Evolutionary conservation across 2,888 invertebrate genomes (phyloP).

Genomic region (Mythimna loreyi): DNA sequence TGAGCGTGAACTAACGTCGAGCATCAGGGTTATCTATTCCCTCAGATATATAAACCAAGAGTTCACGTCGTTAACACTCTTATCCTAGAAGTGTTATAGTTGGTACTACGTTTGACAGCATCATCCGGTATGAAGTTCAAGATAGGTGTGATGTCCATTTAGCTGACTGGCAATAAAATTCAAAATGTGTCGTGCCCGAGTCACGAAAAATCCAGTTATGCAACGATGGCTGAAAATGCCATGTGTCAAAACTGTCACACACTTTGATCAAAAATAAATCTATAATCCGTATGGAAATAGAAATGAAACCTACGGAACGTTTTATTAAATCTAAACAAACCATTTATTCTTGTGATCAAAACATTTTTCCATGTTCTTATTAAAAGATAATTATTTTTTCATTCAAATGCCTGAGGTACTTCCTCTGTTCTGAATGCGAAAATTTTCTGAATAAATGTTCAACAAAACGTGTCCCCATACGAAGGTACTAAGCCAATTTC

Average conservation of each 20-base stretch:
- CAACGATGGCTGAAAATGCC: background rate
- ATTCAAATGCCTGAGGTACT: background rate
- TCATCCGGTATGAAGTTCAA: conserved; percentile 6
- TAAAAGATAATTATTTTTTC: background rate
- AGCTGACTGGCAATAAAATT: background rate
- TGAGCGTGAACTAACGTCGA: conserved; percentile 43
- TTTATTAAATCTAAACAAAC: background rate
- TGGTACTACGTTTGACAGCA: background rate
- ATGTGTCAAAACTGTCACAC: background rate
- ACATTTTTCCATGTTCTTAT: background rate
- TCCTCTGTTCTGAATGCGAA: background rate
- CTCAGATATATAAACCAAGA: conserved; percentile 22
- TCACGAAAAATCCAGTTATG: background rate
- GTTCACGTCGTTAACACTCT: conserved; percentile 28
- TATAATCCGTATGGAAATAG: background rate
- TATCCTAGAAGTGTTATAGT: conserved; percentile 8
- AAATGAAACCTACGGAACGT: background rate
- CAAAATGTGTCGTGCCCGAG: conserved; percentile 4
- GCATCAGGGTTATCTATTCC: conserved; percentile 40
- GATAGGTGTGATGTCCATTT: background rate
- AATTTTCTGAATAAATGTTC: conserved; percentile 31
- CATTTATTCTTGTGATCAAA: conserved; percentile 8
- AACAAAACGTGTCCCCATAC: conserved; percentile 22
- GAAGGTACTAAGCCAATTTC: conserved; percentile 27
- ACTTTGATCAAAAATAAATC: conserved; percentile 9